Base-by-base conservation (phyloP, 2,797 vertebrate species). In the Acanthornis magna region DNA sequence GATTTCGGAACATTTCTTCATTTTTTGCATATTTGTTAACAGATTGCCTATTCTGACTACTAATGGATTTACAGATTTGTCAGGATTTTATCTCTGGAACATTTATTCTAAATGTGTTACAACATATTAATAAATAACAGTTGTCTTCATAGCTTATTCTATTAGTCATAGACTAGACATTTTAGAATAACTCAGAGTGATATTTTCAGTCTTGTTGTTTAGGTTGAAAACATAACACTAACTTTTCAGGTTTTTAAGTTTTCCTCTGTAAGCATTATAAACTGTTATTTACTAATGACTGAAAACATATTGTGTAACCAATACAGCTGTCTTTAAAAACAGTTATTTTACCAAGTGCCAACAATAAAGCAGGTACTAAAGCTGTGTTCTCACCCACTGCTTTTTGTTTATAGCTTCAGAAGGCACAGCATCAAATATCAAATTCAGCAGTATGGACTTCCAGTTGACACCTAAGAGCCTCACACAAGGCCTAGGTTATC, bases 201-300 rank as follows among this genome's bases (percentile, higher is more conserved):
- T 88, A 34, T 67, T 87, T 92, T 92, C 32, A 81, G 11, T 73
- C 38, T 78, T 94, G 27, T 18, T 78, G 8, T 82, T 58, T 45
- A 50, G 78, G 73, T 65, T 65, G 61, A 81, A 95, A 96, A 36
- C 61, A 88, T 77, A 89, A 70, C 2, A 6, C 2, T 88, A 90
- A 67, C 16, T 93, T 96, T 78, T 65, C 50, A 61, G 18, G 25
- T 40, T 45, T 82, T 80, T 58, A 80, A 80, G 43, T 65, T 96
- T 89, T 78, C 57, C 42, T 72, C 77, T 89, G 79, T 88, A 96
- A 92, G 58, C 48, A 58, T 84, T 89, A 42, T 75, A 89, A 83
- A 95, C 50, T 61, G 87, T 90, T 97, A 96, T 96, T 97, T 94
- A 68, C 53, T 88, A 96, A 97, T 88, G 45, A 94, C 76, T 85